These are phyloP conservation scores for Aegithalos caudatus DNA, from an alignment of 2,113 vertebrate species.

Conservation along the genomic window DNA sequence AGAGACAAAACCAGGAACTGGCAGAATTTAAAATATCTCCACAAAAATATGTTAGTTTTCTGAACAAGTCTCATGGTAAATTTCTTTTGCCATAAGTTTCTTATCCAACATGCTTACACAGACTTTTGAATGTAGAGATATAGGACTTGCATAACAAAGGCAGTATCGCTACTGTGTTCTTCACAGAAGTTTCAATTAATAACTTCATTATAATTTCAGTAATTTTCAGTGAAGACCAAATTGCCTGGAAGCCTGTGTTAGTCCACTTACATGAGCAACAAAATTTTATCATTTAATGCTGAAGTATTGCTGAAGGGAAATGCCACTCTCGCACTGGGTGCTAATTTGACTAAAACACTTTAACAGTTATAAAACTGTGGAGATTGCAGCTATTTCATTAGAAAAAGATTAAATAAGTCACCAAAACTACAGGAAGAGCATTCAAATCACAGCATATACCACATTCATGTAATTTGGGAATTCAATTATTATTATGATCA, in stretches of 20 bases:
- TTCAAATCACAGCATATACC: not conserved
- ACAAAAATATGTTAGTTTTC: conserved; percentile 20
- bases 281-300: not conserved
- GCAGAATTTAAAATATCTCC: not conserved
- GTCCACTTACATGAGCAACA: not conserved
- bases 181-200: not conserved
- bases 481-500: not conserved
- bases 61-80: not conserved
- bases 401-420: not conserved
- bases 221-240: conserved; percentile 47
- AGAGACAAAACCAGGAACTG: not conserved
- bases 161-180: not conserved
- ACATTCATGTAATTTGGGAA: not conserved
- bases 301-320: not conserved
- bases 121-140: not conserved
- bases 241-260: not conserved
- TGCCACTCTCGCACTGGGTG: not conserved
- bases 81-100: not conserved
- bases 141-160: not conserved
- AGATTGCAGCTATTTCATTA: not conserved
- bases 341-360: not conserved
- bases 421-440: not conserved
- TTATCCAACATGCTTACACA: not conserved
- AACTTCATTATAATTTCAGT: conserved; percentile 29
- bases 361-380: not conserved